Conservation (phyloP, 2,797 vertebrate genomes). For the Catharus ustulatus region DNA sequence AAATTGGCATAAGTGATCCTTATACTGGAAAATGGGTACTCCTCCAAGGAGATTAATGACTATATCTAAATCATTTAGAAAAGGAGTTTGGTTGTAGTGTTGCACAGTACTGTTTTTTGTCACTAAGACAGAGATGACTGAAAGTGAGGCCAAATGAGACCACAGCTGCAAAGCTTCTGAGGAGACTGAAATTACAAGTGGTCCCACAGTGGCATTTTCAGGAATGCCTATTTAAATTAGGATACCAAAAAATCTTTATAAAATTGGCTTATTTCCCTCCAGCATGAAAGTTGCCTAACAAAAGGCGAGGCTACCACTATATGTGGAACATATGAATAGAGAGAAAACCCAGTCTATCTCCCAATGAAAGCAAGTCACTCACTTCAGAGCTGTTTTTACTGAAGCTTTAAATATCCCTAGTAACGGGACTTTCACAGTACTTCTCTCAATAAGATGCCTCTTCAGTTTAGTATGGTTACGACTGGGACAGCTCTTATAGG, state of each 20-base stretch:
- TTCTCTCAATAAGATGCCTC: constrained; percentile 30
- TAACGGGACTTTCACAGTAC: constrained; percentile 47
- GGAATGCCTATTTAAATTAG: constrained; percentile 43
- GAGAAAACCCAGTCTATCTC: constrained; percentile 55
- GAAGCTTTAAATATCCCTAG: constrained; percentile 66
- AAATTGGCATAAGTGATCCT: constrained; percentile 24
- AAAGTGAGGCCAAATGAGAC: not conserved
- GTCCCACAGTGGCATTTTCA: constrained; percentile 16
- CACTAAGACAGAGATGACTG: not conserved
- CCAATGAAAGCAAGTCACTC: constrained; percentile 24
- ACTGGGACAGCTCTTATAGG: not conserved
- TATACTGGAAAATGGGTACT: not conserved
- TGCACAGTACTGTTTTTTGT: not conserved
- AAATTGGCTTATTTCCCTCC: constrained; percentile 44
- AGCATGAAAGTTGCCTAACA: constrained; percentile 43
- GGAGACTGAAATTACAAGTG: not conserved
- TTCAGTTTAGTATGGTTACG: constrained; percentile 27
- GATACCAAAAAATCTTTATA: constrained; percentile 6
- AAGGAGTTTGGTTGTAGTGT: not conserved
- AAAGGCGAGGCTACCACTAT: constrained; percentile 43
- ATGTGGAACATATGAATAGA: constrained; percentile 46
- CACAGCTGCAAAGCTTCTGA: not conserved
- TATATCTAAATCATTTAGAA: not conserved
- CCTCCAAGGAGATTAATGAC: not conserved
- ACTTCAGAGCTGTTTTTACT: constrained; percentile 49